Percentiles rank a stretch among this genome's conserved stretches.
Conservation (phyloP, 2,888 invertebrate genomes). For the Rhimphoctona megacephalus region DNA sequence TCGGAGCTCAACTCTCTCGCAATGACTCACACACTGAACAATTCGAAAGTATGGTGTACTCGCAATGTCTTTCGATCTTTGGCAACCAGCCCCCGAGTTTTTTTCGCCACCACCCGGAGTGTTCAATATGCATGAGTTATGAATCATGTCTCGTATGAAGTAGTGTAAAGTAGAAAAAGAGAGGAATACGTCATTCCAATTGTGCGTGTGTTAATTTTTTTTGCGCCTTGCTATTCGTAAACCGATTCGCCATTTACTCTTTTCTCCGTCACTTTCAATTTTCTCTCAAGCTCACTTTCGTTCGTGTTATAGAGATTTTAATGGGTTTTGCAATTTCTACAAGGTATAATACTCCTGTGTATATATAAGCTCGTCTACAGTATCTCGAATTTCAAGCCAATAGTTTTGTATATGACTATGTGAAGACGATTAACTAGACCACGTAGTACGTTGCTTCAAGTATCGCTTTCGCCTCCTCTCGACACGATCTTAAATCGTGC, state of each 20-base stretch:
- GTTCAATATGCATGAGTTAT: conserved; percentile 81
- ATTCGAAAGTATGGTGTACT: conserved; percentile 53
- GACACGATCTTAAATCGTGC: conserved; percentile 65
- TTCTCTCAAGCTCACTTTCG: conserved; percentile 28
- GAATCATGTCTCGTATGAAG: conserved; percentile 74
- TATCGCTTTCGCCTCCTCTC: conserved; percentile 62
- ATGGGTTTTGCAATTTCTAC: neutral
- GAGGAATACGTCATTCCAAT: conserved; percentile 51
- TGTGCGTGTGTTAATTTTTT: conserved; percentile 6
- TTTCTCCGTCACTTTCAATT: conserved; percentile 5
- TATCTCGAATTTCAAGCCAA: conserved; percentile 12
- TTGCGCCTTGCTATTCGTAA: conserved; percentile 11
- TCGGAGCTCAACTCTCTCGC: conserved; percentile 17
- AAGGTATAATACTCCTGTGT: neutral
- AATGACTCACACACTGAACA: conserved; percentile 64
- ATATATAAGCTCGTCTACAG: neutral
- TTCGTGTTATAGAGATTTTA: neutral
- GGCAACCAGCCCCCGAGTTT: conserved; percentile 53
- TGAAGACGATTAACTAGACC: conserved; percentile 63
- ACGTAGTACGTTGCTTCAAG: conserved; percentile 55
- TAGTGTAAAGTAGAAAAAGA: conserved; percentile 52
- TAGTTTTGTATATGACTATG: conserved; percentile 36
- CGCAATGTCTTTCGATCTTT: conserved; percentile 45
- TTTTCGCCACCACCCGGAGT: conserved; percentile 55
- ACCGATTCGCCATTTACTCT: conserved; percentile 3